phyloP scores from a whole-genome alignment of 2,888 invertebrate genomes.

The Periphyllus acericola region DNA sequence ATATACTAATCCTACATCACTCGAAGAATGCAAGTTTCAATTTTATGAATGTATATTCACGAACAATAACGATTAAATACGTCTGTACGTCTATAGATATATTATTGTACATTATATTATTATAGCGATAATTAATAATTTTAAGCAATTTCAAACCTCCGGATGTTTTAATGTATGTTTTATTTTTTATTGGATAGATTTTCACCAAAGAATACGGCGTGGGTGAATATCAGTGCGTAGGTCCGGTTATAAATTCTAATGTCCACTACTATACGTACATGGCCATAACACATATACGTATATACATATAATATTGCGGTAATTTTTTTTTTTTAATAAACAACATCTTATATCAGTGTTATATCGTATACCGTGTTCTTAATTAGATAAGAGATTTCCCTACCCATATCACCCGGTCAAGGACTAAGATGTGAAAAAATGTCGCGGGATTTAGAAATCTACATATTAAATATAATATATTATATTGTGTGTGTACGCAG shows the following conservation, averaged over 20 bases:
- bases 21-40: not conserved
- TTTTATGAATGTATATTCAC: not conserved
- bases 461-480: not conserved
- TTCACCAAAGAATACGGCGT: conserved; percentile 32
- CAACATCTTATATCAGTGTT: not conserved
- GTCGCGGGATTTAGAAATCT: conserved; percentile 27
- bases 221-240: conserved; percentile 24
- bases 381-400: conserved; percentile 19
- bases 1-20: conserved; percentile 11
- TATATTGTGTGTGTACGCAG: not conserved
- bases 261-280: not conserved
- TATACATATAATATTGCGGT: conserved; percentile 6
- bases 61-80: not conserved
- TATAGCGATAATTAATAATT: conserved; percentile 30
- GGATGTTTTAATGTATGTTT: conserved; percentile 5
- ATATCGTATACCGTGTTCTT: not conserved
- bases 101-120: not conserved
- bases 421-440: conserved; percentile 1
- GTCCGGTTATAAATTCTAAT: conserved; percentile 41
- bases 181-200: conserved; percentile 22
- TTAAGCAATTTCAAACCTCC: not conserved
- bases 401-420: conserved; percentile 9
- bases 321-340: conserved; percentile 36
- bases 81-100: not conserved
- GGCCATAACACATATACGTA: conserved; percentile 2